Evolutionary conservation across 2,113 vertebrate species (phyloP).

Genomic region (Brachyhypopomus gauderio): DNA sequence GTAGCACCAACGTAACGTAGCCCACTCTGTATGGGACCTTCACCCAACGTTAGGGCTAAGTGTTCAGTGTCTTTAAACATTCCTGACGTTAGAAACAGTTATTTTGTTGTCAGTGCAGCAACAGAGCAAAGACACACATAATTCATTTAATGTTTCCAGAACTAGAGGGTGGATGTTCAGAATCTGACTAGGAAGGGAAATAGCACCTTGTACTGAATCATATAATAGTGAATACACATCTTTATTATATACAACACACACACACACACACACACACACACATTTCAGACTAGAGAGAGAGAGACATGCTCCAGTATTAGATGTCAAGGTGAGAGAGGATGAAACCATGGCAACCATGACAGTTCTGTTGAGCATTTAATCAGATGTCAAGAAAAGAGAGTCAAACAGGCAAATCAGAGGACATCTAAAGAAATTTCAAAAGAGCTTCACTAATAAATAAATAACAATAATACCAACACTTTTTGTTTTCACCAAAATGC

Average conservation of each 20-base stretch:
- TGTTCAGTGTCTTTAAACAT: background rate
- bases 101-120: background rate
- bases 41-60: background rate
- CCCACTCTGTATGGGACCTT: background rate
- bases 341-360: slow-evolving; percentile 35
- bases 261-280: background rate
- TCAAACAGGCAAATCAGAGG: background rate
- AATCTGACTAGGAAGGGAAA: background rate
- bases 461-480: too few species aligned
- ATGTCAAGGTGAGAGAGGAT: slow-evolving; percentile 37
- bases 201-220: background rate
- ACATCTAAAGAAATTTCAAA: too few species aligned
- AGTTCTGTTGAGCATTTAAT: slow-evolving; percentile 8
- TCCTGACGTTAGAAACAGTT: too few species aligned
- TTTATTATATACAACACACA: background rate
- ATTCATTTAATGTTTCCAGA: background rate
- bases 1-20: too few species aligned
- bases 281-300: slow-evolving; percentile 10
- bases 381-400: background rate
- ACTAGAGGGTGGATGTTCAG: background rate
- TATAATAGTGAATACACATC: background rate
- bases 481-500: background rate
- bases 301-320: slow-evolving; percentile 22
- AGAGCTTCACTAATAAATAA: too few species aligned
- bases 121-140: background rate